phyloP scores from a whole-genome alignment of 2,113 vertebrate species.

The Campylorhamphus procurvoides region DNA sequence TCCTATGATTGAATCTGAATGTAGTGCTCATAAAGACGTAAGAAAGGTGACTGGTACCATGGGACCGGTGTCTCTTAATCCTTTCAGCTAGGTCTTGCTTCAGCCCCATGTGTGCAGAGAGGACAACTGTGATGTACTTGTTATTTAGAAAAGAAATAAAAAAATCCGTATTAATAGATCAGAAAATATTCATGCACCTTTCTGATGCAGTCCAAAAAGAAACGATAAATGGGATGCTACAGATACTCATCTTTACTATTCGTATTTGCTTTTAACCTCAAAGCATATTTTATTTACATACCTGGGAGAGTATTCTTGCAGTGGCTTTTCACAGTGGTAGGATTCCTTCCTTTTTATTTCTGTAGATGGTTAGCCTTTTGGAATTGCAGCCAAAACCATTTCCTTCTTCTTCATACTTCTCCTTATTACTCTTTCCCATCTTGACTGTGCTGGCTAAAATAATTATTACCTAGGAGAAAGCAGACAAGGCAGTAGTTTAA shows the following conservation, averaged over 20 bases:
- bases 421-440: background rate
- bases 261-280: background rate
- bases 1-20: background rate
- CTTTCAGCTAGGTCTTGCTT: background rate
- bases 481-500: background rate
- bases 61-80: background rate
- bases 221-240: background rate
- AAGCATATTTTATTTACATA: background rate
- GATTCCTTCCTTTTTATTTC: background rate
- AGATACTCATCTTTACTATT: background rate
- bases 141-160: background rate
- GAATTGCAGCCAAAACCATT: background rate
- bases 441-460: background rate
- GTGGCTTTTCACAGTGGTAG: background rate
- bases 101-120: background rate
- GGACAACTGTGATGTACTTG: background rate
- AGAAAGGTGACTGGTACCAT: background rate
- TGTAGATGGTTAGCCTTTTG: background rate
- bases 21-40: background rate
- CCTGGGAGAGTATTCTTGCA: background rate
- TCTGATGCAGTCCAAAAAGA: background rate
- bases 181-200: background rate
- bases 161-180: background rate
- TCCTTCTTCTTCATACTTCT: background rate
- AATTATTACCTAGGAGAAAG: background rate